A percentile compares a stretch with the other conserved stretches of the same genome.
phyloP scores from a whole-genome alignment of 2,113 vertebrate species.

The Pandion haliaetus region DNA sequence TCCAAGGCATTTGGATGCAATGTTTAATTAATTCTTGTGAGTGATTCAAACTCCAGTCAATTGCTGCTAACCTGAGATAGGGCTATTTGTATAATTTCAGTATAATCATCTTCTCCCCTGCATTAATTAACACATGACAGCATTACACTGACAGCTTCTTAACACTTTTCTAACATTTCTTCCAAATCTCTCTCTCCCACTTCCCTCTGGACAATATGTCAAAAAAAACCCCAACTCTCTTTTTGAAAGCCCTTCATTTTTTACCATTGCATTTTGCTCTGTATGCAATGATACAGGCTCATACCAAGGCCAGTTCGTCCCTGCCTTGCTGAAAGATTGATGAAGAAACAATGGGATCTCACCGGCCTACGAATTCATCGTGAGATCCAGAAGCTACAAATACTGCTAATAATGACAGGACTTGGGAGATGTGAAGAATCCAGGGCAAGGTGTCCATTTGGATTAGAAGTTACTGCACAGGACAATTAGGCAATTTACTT shows the following conservation, averaged over 20 bases:
- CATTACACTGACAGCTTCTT: constrained; percentile 43
- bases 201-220: constrained; percentile 27
- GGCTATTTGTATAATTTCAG: constrained; percentile 36
- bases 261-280: neutral
- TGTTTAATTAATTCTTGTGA: constrained; percentile 46
- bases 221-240: neutral
- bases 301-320: neutral
- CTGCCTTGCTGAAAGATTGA: neutral
- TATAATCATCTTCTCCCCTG: constrained; percentile 11
- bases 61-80: constrained; percentile 48
- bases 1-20: neutral
- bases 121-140: constrained; percentile 59
- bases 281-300: neutral
- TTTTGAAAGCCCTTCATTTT: neutral
- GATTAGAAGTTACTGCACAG: neutral
- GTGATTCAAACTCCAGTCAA: constrained; percentile 11
- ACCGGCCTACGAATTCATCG: neutral
- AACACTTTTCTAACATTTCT: constrained; percentile 16
- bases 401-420: neutral
- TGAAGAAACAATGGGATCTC: neutral
- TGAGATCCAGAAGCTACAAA: neutral
- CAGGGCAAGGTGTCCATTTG: neutral
- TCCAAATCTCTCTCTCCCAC: constrained; percentile 3
- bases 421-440: neutral
- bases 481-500: neutral